A percentile compares a stretch with the other conserved stretches of the same genome.
Conservation (phyloP, 92 coral and sea anemone genomes). For the Phenganax stokvisi region DNA sequence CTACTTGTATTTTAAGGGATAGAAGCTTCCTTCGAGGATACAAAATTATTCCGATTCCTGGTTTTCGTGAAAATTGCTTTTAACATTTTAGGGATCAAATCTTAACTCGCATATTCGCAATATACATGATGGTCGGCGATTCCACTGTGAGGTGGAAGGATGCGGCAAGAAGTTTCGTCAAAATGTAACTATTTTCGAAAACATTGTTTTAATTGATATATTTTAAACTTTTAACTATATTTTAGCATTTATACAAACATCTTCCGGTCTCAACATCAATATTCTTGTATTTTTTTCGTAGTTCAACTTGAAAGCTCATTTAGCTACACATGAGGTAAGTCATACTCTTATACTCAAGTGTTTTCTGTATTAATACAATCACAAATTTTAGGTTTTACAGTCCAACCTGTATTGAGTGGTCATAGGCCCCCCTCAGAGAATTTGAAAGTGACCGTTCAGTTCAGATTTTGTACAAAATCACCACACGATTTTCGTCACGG, state of each 20-base stretch:
- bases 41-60: too few species aligned
- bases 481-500: too few species aligned
- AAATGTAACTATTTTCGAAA: slow-evolving; percentile 49
- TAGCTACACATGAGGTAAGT: slow-evolving; percentile 50
- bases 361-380: neutral
- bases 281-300: slow-evolving; percentile 1
- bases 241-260: neutral
- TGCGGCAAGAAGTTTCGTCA: slow-evolving; percentile 73
- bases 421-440: too few species aligned
- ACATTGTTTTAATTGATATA: neutral
- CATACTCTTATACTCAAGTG: slow-evolving; percentile 5
- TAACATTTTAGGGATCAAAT: slow-evolving; percentile 53
- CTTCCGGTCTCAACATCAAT: neutral
- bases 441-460: neutral
- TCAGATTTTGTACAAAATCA: neutral
- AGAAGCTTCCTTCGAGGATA: too few species aligned
- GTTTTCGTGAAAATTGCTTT: neutral
- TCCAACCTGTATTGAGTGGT: too few species aligned
- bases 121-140: slow-evolving; percentile 57
- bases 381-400: too few species aligned
- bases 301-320: slow-evolving; percentile 55
- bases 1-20: too few species aligned
- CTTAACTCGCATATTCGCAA: slow-evolving; percentile 68
- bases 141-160: slow-evolving; percentile 60
- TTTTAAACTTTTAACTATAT: neutral